Conservation (phyloP, 2,797 vertebrate species). For the Chaetodon trifasciatus region DNA sequence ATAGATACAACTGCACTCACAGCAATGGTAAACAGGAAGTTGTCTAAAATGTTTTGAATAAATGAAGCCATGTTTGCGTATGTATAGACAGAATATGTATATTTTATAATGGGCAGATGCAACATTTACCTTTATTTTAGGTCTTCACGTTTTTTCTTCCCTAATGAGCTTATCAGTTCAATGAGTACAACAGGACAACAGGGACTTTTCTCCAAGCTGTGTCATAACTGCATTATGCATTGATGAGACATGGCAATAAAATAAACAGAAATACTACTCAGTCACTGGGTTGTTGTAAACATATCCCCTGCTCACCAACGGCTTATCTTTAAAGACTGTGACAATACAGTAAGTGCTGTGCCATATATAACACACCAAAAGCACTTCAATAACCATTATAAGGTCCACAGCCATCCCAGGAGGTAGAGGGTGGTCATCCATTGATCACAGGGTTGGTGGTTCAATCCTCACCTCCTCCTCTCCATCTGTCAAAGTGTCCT, state of each 20-base stretch:
- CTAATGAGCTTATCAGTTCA: not conserved
- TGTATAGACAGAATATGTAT: not conserved
- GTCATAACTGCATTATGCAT: not conserved
- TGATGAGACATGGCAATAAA: not conserved
- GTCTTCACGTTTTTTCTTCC: not conserved
- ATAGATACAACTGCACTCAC: slow-evolving; percentile 1
- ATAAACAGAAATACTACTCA: not conserved
- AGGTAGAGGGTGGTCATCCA: not conserved
- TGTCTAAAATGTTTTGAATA: not conserved
- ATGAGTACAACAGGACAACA: not conserved
- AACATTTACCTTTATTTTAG: not conserved
- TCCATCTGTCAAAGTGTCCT: not conserved
- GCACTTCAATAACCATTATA: not conserved
- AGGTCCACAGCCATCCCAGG: not conserved
- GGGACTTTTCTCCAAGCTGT: not conserved
- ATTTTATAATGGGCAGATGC: not conserved
- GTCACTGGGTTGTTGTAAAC: not conserved
- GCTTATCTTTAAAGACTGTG: not conserved
- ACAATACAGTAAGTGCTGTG: not conserved
- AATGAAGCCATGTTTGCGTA: not conserved
- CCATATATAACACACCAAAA: not conserved
- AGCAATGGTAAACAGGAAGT: not conserved
- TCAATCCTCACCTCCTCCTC: not conserved
- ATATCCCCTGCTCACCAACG: not conserved
- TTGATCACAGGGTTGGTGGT: not conserved